Base-by-base conservation (phyloP, 2,797 vertebrate species). In the Antennarius maculatus region DNA sequence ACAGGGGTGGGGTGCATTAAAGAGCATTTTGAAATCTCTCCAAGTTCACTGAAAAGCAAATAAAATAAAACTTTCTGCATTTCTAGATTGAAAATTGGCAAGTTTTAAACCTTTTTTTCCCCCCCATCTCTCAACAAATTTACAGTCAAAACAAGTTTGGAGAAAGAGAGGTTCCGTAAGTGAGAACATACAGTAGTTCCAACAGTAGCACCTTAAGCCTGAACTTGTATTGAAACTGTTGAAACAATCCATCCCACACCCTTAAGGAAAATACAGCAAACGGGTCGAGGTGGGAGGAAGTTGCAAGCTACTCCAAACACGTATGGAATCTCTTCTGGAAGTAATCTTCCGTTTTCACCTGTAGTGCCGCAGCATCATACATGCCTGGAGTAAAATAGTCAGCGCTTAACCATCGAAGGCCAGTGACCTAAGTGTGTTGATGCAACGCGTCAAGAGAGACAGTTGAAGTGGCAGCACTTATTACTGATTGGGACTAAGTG, bases 271-370 rank as follows among this genome's bases (percentile, higher is more conserved):
- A 79, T 59, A 69, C 67, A 77, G 60, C 2, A 4, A 13, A 71
- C 58, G 60, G 53, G 75, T 69, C 41, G 45, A 75, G 63, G 76
- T 41, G 13, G 42, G 49, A 80, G 65, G 79, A 83, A 84, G 81
- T 76, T 56, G 77, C 48, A 58, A 76, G 75, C 63, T 76, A 8
- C 70, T 84, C 61, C 56, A 78, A 65, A 74, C 81, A 83, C 29
- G 69, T 74, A 76, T 79, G 77, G 77, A 84, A 74, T 80, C 72
- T 54, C 54, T 34, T 68, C 66, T 18, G 81, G 76, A 70, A 80
- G 79, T 71, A 85, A 73, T 78, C 69, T 78, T 80, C 48, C 68
- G 61, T 63, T 81, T 83, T 75, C 71, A 53, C 71, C 23, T 23
- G 63, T 13, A 39, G 61, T 23, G 23, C 23, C 23, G 23, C 23